Base-by-base conservation (phyloP, 2,888 invertebrate species). In the Tiphia femorata region DNA sequence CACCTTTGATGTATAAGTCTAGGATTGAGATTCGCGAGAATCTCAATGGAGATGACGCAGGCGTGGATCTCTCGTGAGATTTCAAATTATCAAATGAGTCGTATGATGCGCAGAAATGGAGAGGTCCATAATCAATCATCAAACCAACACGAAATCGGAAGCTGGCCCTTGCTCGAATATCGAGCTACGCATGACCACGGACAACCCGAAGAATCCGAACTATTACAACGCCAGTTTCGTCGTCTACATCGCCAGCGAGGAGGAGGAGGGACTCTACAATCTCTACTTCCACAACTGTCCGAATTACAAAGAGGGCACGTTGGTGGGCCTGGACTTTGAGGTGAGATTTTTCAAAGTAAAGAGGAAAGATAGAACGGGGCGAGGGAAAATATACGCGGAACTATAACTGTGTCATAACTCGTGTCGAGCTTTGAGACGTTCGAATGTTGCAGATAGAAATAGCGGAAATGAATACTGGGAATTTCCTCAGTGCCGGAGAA, bases 251-350 rank as follows among this genome's bases (percentile, higher is more conserved):
- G 89, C 89, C 0, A 89, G 89, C 2, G 86, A 89, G 35, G 87
- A 88, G 33, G 95, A 96, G 73, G 94, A 96, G 83, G 98, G 98
- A 0, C 87, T 97, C 2, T 99, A 98, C 84, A 96, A 94, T 84
- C 86, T 99, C 43, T 96, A 95, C 80, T 97, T 97, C 82, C 97
- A 98, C 84, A 97, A 94, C 79, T 99, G 98, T 83, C 93, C 92
- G 19, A 91, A 90, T 73, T 90, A 90, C 58, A 84, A 86, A 8
- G 73, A 80, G 42, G 78, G 84, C 2, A 76, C 80, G 1, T 83
- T 84, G 19, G 86, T 89, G 0, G 77, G 86, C 20, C 85, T 92
- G 35, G 91, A 92, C 72, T 91, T 94, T 72, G 87, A 90, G 79
- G 93, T 94, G 84, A 80, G 25, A 37, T 47, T 16, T 23, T n/a